Conservation (phyloP, 1,140 invertebrate genomes). For the Catajapyx aquilonaris region DNA sequence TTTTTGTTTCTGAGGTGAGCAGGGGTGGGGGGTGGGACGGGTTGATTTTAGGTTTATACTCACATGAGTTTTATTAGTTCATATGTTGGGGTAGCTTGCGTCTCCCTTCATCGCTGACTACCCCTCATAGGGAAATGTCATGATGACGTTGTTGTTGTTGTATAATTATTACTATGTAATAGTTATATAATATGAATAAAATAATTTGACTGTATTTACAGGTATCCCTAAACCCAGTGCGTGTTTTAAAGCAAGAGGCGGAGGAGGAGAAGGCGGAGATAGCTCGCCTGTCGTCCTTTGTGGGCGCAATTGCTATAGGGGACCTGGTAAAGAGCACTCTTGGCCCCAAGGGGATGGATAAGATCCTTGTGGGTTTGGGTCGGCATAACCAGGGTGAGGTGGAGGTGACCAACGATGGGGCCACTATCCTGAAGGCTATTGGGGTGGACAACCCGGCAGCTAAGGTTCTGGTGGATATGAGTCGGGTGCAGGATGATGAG, state of each 20-base stretch:
- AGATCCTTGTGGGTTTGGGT: conserved; percentile 78
- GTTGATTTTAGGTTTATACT: too few relatives aligned
- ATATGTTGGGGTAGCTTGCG: too few relatives aligned
- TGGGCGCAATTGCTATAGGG: conserved; percentile 95
- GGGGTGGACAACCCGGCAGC: conserved; percentile 98
- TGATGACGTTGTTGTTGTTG: too few relatives aligned
- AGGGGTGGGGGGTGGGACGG: too few relatives aligned
- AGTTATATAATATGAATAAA: too few relatives aligned
- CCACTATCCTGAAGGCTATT: conserved; percentile 89
- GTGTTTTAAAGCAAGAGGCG: conserved; percentile 83
- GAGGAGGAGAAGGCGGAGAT: conserved; percentile 95
- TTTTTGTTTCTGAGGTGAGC: too few relatives aligned
- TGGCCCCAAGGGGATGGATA: conserved; percentile 99
- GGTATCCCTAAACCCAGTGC: conserved; percentile 79
- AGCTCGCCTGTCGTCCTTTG: conserved; percentile 86
- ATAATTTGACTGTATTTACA: too few relatives aligned
- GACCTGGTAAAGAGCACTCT: conserved; percentile 96
- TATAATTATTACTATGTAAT: too few relatives aligned
- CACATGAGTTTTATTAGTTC: too few relatives aligned
- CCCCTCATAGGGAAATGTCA: too few relatives aligned
- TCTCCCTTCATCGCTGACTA: too few relatives aligned
- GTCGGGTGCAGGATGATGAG: conserved; percentile 96
- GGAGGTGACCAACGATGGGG: conserved; percentile 97
- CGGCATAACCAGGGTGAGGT: conserved; percentile 57
- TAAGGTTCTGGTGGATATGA: conserved; percentile 96